These are phyloP conservation scores for Pungitius pungitius DNA, from an alignment of 2,113 vertebrate species.

Conservation along the genomic window DNA sequence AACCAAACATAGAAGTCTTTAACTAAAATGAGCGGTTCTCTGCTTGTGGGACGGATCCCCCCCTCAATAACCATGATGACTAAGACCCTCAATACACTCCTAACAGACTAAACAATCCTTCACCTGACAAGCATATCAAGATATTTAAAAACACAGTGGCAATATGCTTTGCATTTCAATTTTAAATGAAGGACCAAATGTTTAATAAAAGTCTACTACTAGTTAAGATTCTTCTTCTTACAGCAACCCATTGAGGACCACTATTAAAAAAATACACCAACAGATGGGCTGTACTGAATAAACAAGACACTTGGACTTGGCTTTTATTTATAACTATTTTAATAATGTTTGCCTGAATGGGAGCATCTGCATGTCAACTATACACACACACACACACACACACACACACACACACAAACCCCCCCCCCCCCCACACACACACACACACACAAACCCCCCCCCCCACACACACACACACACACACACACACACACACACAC, in stretches of 20 bases:
- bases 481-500: background rate
- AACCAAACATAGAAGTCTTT: background rate
- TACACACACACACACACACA: background rate
- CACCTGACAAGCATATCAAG: background rate
- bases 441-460: background rate
- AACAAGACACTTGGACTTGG: background rate
- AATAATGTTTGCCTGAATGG: background rate
- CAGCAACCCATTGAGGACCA: background rate
- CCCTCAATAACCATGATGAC: too few species aligned
- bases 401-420: background rate
- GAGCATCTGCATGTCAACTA: background rate
- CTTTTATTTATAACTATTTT: background rate
- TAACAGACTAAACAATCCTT: too few species aligned
- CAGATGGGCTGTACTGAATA: background rate
- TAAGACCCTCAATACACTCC: background rate
- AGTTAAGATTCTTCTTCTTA: background rate
- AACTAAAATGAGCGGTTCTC: background rate
- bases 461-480: slow-evolving; percentile 2
- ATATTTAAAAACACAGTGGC: background rate
- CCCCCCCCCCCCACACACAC: background rate
- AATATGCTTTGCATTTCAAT: background rate
- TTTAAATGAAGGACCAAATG: background rate
- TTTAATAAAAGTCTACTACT: background rate
- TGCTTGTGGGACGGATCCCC: background rate
- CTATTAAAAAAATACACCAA: background rate